These are phyloP conservation scores for Echinops telfairi DNA, from an alignment of 2,113 vertebrate genomes.

Conservation along the genomic window DNA sequence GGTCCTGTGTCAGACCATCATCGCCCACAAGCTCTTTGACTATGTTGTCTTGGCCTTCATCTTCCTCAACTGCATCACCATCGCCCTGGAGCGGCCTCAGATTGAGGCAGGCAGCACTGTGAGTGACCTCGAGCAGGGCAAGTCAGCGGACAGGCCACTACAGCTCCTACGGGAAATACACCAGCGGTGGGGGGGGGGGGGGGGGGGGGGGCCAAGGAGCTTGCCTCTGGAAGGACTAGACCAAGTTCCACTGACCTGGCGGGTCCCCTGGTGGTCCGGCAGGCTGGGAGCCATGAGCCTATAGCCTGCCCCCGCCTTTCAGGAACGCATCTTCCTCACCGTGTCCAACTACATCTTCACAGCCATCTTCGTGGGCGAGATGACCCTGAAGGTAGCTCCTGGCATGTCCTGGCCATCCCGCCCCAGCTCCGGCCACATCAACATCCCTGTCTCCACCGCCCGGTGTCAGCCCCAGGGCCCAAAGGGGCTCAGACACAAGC, in stretches of 20 bases:
- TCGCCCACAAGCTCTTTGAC: constrained; percentile 98
- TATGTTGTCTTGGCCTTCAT: constrained; percentile 98
- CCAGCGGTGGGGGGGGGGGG: background rate
- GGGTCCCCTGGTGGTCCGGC: background rate
- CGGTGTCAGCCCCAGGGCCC: background rate
- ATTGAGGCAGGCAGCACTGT: constrained; percentile 97
- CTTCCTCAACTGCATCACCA: constrained; percentile 99
- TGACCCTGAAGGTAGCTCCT: constrained; percentile 95
- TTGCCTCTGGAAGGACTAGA: background rate
- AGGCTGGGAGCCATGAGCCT: background rate
- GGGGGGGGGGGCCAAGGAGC: background rate
- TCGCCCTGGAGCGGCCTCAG: constrained; percentile 97
- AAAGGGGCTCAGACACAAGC: background rate
- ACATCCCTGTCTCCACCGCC: background rate
- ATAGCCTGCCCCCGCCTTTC: constrained; percentile 53
- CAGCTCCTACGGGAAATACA: background rate
- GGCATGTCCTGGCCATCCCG: background rate
- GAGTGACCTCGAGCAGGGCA: constrained; percentile 77
- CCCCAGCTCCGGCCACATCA: background rate
- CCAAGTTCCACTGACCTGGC: rapidly evolving
- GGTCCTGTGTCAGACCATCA: constrained; percentile 96
- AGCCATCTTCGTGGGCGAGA: constrained; percentile 97
- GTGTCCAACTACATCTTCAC: constrained; percentile 99
- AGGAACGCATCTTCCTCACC: constrained; percentile 97
- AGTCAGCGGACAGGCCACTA: background rate